These are phyloP conservation scores for Uloborus plumipes DNA, from an alignment of 2,888 invertebrate species.

Conservation along the genomic window DNA sequence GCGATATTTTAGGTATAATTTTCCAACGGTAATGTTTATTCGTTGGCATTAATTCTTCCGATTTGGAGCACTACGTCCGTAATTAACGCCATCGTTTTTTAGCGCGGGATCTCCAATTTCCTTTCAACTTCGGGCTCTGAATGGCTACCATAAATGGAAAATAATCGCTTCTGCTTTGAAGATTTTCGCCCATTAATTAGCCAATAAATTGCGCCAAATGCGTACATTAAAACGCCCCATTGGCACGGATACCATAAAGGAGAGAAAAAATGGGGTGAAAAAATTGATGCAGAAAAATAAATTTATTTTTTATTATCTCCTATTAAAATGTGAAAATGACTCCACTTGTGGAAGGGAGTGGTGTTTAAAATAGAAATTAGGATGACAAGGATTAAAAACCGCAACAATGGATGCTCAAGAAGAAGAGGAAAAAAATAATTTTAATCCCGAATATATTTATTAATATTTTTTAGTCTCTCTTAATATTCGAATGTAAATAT, in stretches of 20 bases:
- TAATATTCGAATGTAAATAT: conserved; percentile 37
- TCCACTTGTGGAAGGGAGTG: conserved; percentile 33
- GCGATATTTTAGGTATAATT: conserved; percentile 23
- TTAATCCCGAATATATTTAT: conserved; percentile 53
- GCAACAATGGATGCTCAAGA: neutral
- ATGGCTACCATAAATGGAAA: conserved; percentile 55
- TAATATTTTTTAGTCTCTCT: conserved; percentile 13
- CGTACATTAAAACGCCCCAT: conserved; percentile 39
- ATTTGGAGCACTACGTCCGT: conserved; percentile 23
- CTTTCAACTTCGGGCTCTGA: conserved; percentile 13
- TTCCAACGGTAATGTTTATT: conserved; percentile 23
- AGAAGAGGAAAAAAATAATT: conserved; percentile 8
- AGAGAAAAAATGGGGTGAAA: no score
- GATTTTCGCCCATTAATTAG: conserved; percentile 54
- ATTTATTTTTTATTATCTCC: conserved; percentile 21
- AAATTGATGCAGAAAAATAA: conserved; percentile 9
- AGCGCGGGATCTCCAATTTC: conserved; percentile 46
- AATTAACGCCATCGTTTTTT: conserved; percentile 50
- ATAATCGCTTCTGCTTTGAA: conserved; percentile 42
- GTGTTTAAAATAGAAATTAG: conserved; percentile 53
- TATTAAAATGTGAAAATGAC: conserved; percentile 18
- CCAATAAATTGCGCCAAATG: conserved; percentile 54
- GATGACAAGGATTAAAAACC: conserved; percentile 41
- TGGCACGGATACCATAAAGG: conserved; percentile 28
- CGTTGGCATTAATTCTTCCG: conserved; percentile 26